Conservation (phyloP, 2,888 invertebrate genomes). For the Erebia palarica region DNA sequence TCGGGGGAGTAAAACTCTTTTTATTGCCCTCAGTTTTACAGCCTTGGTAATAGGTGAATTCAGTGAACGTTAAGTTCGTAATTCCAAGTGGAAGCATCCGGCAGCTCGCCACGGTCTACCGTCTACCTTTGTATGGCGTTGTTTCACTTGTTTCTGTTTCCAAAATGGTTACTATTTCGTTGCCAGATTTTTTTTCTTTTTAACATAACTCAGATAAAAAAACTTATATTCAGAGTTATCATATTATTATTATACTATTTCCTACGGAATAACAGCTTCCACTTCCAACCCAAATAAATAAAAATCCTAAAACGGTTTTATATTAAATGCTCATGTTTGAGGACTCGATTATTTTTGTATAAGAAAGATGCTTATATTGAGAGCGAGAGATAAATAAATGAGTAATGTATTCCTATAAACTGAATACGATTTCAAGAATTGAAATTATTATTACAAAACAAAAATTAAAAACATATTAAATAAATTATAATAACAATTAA, state of each 20-base stretch:
- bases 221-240: not conserved
- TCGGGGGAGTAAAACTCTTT: slow-evolving; percentile 70
- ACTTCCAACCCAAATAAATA: too few relatives aligned
- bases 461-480: too few relatives aligned
- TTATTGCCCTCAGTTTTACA: slow-evolving; percentile 69
- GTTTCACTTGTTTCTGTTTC: slow-evolving; percentile 20
- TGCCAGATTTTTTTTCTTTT: not conserved
- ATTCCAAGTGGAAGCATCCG: slow-evolving; percentile 25
- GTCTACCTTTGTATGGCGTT: slow-evolving; percentile 19
- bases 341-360: too few relatives aligned
- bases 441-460: not conserved
- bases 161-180: slow-evolving; percentile 22
- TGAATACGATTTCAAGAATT: too few relatives aligned
- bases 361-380: too few relatives aligned
- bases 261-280: too few relatives aligned
- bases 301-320: too few relatives aligned
- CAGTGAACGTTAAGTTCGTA: slow-evolving; percentile 50
- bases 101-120: slow-evolving; percentile 16
- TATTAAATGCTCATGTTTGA: not conserved
- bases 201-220: not conserved
- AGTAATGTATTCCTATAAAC: too few relatives aligned
- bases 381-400: too few relatives aligned
- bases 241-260: too few relatives aligned
- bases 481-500: slow-evolving; percentile 37
- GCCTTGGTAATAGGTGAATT: slow-evolving; percentile 63